These are phyloP conservation scores for Sebastes alutus DNA, from an alignment of 2,797 vertebrate species.

Conservation along the genomic window DNA sequence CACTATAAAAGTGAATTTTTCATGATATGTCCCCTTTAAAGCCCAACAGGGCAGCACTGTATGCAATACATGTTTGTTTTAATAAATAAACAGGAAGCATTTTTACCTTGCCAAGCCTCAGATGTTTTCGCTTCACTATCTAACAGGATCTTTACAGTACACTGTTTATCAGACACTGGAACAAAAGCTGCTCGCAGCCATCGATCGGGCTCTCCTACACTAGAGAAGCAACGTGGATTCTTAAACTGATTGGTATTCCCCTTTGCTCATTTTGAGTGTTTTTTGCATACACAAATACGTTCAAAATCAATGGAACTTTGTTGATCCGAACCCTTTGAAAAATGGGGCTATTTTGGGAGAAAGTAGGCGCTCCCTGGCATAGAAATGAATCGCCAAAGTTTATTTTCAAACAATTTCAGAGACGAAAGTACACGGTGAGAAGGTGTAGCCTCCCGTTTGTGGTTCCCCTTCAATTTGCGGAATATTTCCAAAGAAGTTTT, in stretches of 20 bases:
- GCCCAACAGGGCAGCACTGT: not conserved
- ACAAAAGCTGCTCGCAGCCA: conserved; percentile 7
- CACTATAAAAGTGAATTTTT: not conserved
- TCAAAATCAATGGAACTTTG: conserved; percentile 42
- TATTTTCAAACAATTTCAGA: conserved; percentile 8
- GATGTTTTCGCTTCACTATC: not conserved
- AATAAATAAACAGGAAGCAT: conserved; percentile 31
- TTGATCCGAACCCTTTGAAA: conserved; percentile 41
- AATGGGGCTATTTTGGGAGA: conserved; percentile 25
- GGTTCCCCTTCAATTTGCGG: not conserved
- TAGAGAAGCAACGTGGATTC: not conserved
- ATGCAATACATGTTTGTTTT: conserved; percentile 7
- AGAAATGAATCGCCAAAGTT: conserved; percentile 17
- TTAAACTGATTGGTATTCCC: conserved; percentile 35
- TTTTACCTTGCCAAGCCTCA: not conserved
- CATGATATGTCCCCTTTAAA: not conserved
- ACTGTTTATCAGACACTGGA: not conserved
- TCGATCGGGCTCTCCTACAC: not conserved
- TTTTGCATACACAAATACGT: conserved; percentile 50
- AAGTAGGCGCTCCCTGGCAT: conserved; percentile 4
- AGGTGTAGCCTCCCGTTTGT: not conserved
- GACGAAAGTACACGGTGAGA: not conserved
- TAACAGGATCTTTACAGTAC: not conserved
- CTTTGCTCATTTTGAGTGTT: conserved; percentile 14
- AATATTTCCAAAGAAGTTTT: not conserved